Base-by-base conservation (phyloP, 2,888 invertebrate genomes). In the Meteorus colon region DNA sequence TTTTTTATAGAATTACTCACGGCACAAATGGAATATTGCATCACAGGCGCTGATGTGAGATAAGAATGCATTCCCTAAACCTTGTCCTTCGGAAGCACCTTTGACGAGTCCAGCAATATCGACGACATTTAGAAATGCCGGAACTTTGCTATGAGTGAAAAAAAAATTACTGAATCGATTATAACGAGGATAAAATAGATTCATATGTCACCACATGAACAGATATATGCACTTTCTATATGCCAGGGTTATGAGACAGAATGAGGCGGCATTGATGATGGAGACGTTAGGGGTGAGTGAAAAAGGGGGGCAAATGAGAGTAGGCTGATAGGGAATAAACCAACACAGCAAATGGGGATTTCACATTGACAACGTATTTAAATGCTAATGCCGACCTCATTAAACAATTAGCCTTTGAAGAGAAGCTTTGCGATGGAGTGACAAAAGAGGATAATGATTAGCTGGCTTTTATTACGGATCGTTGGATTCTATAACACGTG, bases 1-100 rank as follows among this genome's bases (percentile, higher is more conserved):
- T 34, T 19, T 1, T 19, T 34, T 14, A 70, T 16, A 51, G 41
- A 62, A 59, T 6, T 31, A 94, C 96, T 95, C 92, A 97, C 99
- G 94, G 87, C 97, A 96, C 81, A 99, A 93, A 90, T 99, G 98
- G 89, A 99, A 99, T 84, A 99, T 95, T 59, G 98, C 97, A 90
- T 99, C 99, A 89, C 99, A 99, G 19, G 98, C 99, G 89, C 95
- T 96, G 86, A 99, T 99, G 90, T 99, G 98, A 5, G 99, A 98
- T 65, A 99, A 93, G 90, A 99, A 99, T 78, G 98, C 98, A 90
- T 99, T 99, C 86, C 99, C 99, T 74, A 99, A 92, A 1, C 99
- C 98, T 90, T 98, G 97, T 0, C 99, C 99, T 89, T 99, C 98
- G 4, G 98, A 96, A 2, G 99, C 99, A 41, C 99, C 99, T 87